Conservation (phyloP, 2,113 vertebrate genomes). For the Hylia prasina region DNA sequence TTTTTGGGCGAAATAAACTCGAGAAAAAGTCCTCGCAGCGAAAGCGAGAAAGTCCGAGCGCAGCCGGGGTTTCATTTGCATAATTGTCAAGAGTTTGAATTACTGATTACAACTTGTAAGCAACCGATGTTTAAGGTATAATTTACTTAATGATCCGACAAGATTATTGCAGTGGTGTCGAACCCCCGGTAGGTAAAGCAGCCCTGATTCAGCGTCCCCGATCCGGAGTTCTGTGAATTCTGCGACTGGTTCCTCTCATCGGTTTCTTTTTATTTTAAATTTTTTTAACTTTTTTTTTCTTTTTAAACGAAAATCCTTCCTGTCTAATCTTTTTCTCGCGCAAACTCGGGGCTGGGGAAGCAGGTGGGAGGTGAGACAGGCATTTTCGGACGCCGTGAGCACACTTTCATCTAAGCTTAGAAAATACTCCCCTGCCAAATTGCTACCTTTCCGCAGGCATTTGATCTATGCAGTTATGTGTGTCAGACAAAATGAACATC, state of each 20-base stretch:
- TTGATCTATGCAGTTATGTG: constrained; percentile 29
- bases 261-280: neutral
- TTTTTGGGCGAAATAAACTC: neutral
- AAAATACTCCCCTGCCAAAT: constrained; percentile 4
- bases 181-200: neutral
- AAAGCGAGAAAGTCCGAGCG: neutral
- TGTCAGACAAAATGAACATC: constrained; percentile 52
- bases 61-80: neutral
- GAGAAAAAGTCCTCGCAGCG: neutral
- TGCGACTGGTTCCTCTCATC: neutral
- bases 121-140: constrained; percentile 12
- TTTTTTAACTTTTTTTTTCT: neutral
- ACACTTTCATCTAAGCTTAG: constrained; percentile 13
- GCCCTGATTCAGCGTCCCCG: constrained; percentile 2
- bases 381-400: constrained; percentile 15
- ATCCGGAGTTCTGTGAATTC: neutral
- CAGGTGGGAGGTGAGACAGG: constrained; percentile 17
- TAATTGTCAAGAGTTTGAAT: constrained; percentile 52
- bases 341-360: neutral
- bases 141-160: constrained; percentile 56
- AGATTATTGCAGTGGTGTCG: constrained; percentile 10
- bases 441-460: constrained; percentile 40
- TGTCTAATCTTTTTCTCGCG: neutral
- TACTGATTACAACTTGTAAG: constrained; percentile 44
- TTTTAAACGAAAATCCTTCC: neutral